A percentile compares a stretch with the other conserved stretches of the same genome.
These are phyloP conservation scores for Autographa gamma DNA, from an alignment of 2,888 invertebrate species.

Conservation along the genomic window DNA sequence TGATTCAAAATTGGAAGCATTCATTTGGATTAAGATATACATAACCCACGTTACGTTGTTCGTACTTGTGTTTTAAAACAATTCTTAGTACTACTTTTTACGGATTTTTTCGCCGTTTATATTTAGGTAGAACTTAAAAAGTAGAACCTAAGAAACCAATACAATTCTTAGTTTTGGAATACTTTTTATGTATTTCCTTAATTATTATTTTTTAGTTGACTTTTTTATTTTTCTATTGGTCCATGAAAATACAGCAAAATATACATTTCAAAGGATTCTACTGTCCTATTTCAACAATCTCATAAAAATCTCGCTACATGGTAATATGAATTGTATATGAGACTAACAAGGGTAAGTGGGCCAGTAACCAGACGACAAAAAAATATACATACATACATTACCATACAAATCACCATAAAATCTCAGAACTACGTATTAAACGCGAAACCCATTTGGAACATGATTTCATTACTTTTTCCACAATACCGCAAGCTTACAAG, in stretches of 20 bases:
- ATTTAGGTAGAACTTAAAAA: no score
- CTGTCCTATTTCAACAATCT: background rate
- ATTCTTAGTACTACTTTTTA: no score
- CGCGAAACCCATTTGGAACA: conserved; percentile 7
- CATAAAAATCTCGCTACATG: background rate
- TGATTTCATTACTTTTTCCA: conserved; percentile 40
- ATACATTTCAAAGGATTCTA: background rate
- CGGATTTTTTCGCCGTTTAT: no score
- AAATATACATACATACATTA: conserved; percentile 3
- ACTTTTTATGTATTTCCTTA: no score
- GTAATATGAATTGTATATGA: background rate
- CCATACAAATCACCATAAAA: conserved; percentile 15
- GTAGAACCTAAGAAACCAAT: no score
- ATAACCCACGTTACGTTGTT: background rate
- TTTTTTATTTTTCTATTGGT: no score
- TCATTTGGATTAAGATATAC: conserved; percentile 3
- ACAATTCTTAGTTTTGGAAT: no score
- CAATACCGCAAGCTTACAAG: conserved; percentile 22
- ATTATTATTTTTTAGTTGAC: no score
- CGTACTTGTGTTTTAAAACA: background rate
- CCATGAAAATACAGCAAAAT: no score
- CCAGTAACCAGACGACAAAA: background rate
- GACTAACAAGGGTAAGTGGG: background rate
- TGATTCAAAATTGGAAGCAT: conserved; percentile 34
- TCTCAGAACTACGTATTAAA: conserved; percentile 16